Evolutionary conservation across 2,797 vertebrate species (phyloP), one percentile per base, ranked within the genome.

Genomic region (Cryptoblepharus egeriae): DNA sequence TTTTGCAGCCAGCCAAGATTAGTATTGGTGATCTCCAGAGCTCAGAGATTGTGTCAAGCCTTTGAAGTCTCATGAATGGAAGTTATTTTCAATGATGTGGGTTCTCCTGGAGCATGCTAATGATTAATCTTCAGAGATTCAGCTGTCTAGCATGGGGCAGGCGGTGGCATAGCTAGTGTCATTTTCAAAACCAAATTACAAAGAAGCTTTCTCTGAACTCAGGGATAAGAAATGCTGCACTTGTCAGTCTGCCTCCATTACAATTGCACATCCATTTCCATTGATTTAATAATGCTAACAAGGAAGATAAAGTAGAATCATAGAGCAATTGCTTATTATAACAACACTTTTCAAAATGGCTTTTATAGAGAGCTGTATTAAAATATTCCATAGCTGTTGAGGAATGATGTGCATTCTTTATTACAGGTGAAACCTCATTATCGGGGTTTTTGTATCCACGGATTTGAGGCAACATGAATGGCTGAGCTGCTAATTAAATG

Each of bases 211-310:
- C 1, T 57, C 79, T 84, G 64, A 90, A 83, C 3, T 68, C 61
- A 11, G 12, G 39, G 81, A 82, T 82, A 35, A 73, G 68, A 83
- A 86, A 39, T 58, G 80, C 22, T 82, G 63, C 64, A 71, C 77
- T 87, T 85, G 45, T 77, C 16, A 42, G 1, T 71, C 61, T 52
- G 9, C 69, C 65, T 87, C 83, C 79, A 5, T 32, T 77, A 68
- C 30, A 88, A 86, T 84, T 78, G 35, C 69, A 10, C 55, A 75
- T n/a, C 80, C 75, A 88, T 45, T 60, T 8, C 26, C 39, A 11
- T 84, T 88, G 45, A 80, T 84, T 57, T 32, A 71, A 71, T 77
- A 77, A 63, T 81, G 76, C 64, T 72, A 68, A 79, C 57, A 60
- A 81, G 18, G 2, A 2, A 30, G 32, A 65, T 15, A 81, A 75